phyloP scores from a whole-genome alignment of 1,140 invertebrate species.

The Eriosoma lanigerum region DNA sequence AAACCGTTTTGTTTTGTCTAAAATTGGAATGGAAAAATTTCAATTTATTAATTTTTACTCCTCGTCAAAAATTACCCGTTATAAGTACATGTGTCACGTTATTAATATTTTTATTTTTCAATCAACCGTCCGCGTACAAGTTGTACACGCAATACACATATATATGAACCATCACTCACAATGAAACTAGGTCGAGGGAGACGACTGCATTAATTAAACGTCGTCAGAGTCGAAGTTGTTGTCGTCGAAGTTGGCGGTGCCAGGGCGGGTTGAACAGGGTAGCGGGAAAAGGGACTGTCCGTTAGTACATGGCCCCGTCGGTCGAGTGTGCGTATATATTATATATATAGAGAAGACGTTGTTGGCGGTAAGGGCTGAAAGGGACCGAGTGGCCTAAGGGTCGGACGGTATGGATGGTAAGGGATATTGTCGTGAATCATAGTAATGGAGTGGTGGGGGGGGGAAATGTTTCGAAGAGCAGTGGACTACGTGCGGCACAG shows the following conservation, averaged over 20 bases:
- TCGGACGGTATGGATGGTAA: background rate
- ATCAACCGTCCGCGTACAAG: too few relatives aligned
- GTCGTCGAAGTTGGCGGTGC: background rate
- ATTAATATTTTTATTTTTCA: too few relatives aligned
- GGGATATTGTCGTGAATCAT: background rate
- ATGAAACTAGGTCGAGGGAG: background rate
- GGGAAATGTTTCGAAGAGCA: background rate
- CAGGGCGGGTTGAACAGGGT: background rate
- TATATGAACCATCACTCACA: too few relatives aligned
- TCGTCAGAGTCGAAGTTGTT: slow-evolving; percentile 12
- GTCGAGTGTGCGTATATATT: background rate
- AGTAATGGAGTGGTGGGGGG: background rate
- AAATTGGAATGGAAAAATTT: too few relatives aligned
- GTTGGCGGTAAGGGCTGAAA: background rate
- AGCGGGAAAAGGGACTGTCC: slow-evolving; percentile 28
- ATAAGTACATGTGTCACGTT: too few relatives aligned
- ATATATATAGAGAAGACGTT: background rate
- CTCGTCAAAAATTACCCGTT: too few relatives aligned
- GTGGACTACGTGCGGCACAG: slow-evolving; percentile 1
- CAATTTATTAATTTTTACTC: too few relatives aligned
- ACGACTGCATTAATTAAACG: slow-evolving; percentile 43
- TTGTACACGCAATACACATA: too few relatives aligned
- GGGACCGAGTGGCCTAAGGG: slow-evolving; percentile 20
- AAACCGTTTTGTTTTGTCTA: too few relatives aligned
- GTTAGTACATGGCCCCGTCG: background rate